Evolutionary conservation across 2,113 vertebrate genomes (phyloP).

Genomic region (Lepidothrix coronata): DNA sequence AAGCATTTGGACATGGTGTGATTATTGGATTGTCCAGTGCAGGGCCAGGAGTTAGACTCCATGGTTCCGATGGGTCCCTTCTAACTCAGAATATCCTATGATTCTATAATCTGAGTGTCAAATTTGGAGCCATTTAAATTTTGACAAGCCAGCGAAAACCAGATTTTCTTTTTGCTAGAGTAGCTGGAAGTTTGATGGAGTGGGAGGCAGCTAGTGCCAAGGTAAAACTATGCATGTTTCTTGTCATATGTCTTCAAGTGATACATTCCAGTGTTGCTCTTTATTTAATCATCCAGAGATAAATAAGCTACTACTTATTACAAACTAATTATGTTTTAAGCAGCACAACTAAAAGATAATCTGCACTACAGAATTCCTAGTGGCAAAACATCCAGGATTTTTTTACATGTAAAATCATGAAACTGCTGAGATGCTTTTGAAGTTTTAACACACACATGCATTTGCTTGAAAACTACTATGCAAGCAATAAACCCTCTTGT

Average conservation of each 20-base stretch:
- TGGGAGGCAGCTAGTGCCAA: not conserved
- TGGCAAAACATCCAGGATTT: conserved; percentile 23
- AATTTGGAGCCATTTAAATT: not conserved
- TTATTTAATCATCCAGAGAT: conserved; percentile 33
- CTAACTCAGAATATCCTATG: not conserved
- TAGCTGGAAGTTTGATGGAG: not conserved
- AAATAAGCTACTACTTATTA: conserved; percentile 29
- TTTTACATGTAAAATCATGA: conserved; percentile 44
- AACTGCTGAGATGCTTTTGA: conserved; percentile 38
- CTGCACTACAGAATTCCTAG: conserved; percentile 3
- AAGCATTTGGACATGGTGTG: not conserved
- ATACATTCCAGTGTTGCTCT: conserved; percentile 20
- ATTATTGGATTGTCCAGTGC: not conserved
- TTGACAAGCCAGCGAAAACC: not conserved
- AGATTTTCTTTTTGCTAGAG: not conserved
- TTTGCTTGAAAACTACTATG: not conserved
- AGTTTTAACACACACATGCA: not conserved
- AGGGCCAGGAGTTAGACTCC: not conserved
- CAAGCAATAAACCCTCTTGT: not conserved
- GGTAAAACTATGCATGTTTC: not conserved
- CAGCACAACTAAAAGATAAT: conserved; percentile 10
- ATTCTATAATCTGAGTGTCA: not conserved
- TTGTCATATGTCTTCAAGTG: conserved; percentile 20
- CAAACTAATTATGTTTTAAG: conserved; percentile 32
- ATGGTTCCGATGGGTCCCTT: not conserved